Conservation (phyloP, 2,113 vertebrate species). For the Theristicus caerulescens region DNA sequence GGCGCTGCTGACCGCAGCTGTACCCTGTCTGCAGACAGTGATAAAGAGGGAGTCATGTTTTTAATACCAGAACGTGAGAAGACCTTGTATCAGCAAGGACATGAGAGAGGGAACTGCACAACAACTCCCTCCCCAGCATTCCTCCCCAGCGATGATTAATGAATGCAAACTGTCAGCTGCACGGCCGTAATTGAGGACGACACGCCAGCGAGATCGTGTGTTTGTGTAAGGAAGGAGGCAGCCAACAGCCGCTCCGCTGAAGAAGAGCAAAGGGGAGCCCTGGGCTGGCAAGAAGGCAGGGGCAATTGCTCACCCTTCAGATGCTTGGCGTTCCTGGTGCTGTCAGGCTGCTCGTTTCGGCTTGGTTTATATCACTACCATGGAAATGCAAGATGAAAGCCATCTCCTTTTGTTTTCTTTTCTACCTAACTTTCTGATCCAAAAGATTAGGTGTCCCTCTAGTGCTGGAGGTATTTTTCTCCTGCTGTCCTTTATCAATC, state of each 20-base stretch:
- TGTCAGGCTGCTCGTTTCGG: fast-evolving
- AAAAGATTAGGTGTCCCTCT: neutral
- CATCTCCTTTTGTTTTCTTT: neutral
- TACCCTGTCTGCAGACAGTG: constrained; percentile 48
- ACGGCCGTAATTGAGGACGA: neutral
- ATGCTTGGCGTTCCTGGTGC: fast-evolving
- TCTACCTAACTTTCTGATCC: neutral
- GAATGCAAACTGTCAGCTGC: neutral
- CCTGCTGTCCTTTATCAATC: neutral
- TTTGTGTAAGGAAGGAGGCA: constrained; percentile 8
- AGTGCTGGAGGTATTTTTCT: neutral
- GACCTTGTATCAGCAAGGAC: constrained; percentile 57
- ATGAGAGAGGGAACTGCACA: constrained; percentile 15
- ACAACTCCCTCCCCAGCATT: constrained; percentile 61
- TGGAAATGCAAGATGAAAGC: neutral
- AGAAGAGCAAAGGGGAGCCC: neutral
- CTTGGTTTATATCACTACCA: fast-evolving
- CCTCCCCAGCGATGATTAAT: constrained; percentile 62
- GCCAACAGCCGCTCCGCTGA: neutral
- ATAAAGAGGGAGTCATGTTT: constrained; percentile 53
- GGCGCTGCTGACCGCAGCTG: constrained; percentile 56
- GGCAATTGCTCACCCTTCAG: fast-evolving
- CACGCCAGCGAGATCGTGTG: neutral
- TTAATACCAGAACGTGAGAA: constrained; percentile 37
- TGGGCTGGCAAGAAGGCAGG: neutral